Evolutionary conservation across 2,113 vertebrate species (phyloP), one percentile per base, ranked within the genome.

Genomic region (Platanista minor): DNA sequence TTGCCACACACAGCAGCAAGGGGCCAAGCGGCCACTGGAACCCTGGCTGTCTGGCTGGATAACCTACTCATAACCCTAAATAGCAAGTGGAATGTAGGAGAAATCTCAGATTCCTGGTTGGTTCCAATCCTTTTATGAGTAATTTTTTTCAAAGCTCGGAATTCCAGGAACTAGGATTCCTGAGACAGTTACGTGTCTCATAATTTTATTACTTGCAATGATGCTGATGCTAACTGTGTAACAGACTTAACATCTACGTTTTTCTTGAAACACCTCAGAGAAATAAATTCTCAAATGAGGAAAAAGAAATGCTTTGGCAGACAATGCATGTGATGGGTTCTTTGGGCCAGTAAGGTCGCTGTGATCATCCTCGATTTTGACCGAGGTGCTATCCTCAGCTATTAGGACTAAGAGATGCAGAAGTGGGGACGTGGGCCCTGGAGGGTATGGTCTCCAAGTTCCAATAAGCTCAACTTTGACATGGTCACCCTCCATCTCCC

Each of bases 351-450:
- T 0, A 3, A 33, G 46, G 59, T 57, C 57, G 6, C 64, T 88
- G 66, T 33, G 17, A 6, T 18, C 2, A 10, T 8, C 69, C 27
- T 31, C 12, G 15, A 23, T 49, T 29, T 20, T 49, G 46, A 20
- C 59, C 1, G 2, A 57, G 54, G 43, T 9, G 43, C 54, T 21
- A 29, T 4, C 17, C 43, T 43, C 13, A 6, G 62, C 89, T 64
- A 11, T 20, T 3, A 46, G 15, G 46, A 29, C 52, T n/a, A 3
- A 15, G 49, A 62, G 59, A 41, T 33, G 75, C 59, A 21, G 21
- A 36, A 2, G 27, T 3, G n/a, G 52, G 59, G 46, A 14, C 0
- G 0, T 2, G 6, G 17, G 23, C 41, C 31, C 10, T 2, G 6
- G 49, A 23, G 39, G 1, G 5, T 7, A 49, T 29, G 87, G n/a